Conservation (phyloP, 2,888 invertebrate genomes). For the Nipponacmea schrenckii region DNA sequence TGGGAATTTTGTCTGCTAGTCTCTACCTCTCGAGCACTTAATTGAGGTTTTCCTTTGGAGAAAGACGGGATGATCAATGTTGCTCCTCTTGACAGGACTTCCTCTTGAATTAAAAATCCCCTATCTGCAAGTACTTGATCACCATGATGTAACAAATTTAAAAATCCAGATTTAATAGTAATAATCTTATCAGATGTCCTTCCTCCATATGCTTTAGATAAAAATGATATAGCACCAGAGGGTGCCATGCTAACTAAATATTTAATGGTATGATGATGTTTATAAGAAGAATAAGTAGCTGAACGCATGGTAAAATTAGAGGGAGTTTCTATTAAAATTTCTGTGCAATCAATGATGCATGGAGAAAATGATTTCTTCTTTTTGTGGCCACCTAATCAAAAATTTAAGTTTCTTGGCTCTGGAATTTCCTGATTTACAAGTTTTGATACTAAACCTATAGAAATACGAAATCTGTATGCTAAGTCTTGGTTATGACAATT, state of each 20-base stretch:
- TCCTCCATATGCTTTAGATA: slow-evolving; percentile 33
- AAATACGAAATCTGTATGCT: no score
- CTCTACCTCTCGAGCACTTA: slow-evolving; percentile 13
- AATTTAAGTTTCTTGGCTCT: no score
- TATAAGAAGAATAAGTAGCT: no score
- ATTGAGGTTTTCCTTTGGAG: not conserved
- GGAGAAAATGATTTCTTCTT: no score
- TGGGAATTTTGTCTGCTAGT: slow-evolving; percentile 31
- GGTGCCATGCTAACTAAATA: slow-evolving; percentile 19
- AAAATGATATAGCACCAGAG: slow-evolving; percentile 23
- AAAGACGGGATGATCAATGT: no score
- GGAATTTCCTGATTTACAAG: no score
- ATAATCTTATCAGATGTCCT: slow-evolving; percentile 31
- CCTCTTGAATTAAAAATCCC: slow-evolving; percentile 30
- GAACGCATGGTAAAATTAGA: no score
- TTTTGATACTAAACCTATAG: no score
- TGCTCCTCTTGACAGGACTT: slow-evolving; percentile 17
- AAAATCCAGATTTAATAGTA: slow-evolving; percentile 22
- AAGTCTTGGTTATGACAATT: no score
- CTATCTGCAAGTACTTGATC: slow-evolving; percentile 31
- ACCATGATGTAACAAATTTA: slow-evolving; percentile 22
- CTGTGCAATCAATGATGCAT: no score
- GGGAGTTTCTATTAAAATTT: no score
- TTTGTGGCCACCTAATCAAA: no score
- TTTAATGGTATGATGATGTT: slow-evolving; percentile 27